Conservation (phyloP, 2,113 vertebrate genomes). For the Piprites chloris region DNA sequence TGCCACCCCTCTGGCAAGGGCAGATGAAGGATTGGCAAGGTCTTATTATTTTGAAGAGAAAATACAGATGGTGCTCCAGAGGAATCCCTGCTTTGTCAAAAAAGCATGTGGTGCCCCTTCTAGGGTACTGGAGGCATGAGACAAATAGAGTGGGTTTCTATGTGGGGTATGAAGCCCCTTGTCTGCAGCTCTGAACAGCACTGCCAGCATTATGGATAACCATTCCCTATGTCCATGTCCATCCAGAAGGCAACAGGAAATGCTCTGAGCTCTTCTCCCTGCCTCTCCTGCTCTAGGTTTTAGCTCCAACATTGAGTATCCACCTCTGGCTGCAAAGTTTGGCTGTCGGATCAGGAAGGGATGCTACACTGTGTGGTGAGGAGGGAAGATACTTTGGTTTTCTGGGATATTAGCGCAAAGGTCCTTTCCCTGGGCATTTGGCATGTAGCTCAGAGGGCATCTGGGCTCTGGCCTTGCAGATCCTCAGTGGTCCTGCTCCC, state of each 20-base stretch:
- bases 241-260: neutral
- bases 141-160: accelerated
- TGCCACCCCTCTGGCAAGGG: neutral
- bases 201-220: neutral
- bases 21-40: accelerated
- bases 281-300: neutral
- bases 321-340: neutral
- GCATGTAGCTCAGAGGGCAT: accelerated
- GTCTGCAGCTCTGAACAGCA: neutral
- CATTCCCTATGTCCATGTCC: neutral
- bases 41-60: neutral
- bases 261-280: neutral
- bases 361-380: accelerated
- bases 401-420: neutral
- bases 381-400: neutral
- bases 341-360: neutral
- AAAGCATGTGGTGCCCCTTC: accelerated
- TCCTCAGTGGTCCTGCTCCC: accelerated
- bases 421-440: neutral
- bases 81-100: neutral
- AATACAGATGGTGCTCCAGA: neutral
- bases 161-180: neutral
- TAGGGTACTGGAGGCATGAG: neutral
- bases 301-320: neutral
- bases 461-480: neutral